Percentiles rank a stretch among this genome's conserved stretches.
phyloP scores from a whole-genome alignment of 2,888 invertebrate species.

The Tineola bisselliella region DNA sequence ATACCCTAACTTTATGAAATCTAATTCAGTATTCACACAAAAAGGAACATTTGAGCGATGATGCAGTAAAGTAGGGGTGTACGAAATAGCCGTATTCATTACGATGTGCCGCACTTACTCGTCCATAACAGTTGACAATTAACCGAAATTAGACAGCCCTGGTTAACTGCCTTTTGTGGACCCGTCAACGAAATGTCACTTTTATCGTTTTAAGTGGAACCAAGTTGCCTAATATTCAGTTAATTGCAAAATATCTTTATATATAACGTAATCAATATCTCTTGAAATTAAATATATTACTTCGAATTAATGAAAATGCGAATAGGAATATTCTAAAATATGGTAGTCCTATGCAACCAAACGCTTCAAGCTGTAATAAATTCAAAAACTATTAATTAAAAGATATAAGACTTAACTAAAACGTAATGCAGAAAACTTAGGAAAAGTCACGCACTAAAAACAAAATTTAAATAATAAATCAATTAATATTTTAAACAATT shows the following conservation, averaged over 20 bases:
- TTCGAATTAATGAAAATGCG: slow-evolving; percentile 16
- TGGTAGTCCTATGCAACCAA: no score
- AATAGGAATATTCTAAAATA: no score
- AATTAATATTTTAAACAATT: background rate
- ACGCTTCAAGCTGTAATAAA: background rate
- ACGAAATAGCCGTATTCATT: background rate
- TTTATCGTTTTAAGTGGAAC: slow-evolving; percentile 13
- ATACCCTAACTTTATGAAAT: background rate
- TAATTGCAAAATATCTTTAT: slow-evolving; percentile 19
- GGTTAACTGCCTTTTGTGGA: slow-evolving; percentile 48
- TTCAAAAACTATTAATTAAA: background rate
- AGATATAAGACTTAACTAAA: background rate
- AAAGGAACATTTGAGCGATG: background rate
- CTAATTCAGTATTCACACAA: background rate
- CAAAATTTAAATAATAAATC: background rate
- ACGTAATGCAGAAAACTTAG: background rate
- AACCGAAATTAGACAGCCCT: slow-evolving; percentile 46
- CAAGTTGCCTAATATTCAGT: slow-evolving; percentile 16
- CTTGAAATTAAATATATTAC: no score
- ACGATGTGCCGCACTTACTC: slow-evolving; percentile 33
- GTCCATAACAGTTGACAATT: slow-evolving; percentile 40
- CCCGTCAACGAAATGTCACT: slow-evolving; percentile 40
- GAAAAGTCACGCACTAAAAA: background rate
- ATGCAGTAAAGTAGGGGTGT: background rate
- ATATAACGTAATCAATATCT: no score